Evolutionary conservation across 2,888 invertebrate species (phyloP), one percentile per base, ranked within the genome.

Genomic region (Sepiola atlantica): DNA sequence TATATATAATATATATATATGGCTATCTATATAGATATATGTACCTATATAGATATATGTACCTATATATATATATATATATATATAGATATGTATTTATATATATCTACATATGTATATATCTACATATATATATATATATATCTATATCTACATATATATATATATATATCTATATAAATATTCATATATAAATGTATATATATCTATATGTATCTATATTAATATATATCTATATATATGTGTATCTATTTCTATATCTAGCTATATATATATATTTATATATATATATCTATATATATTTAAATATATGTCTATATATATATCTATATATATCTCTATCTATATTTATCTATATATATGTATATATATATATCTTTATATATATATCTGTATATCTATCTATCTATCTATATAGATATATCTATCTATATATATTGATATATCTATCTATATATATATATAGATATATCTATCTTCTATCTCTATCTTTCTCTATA

Each of bases 31-130:
- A 16, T n/a, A 35, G 32, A 6, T 91, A 21, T 91, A 91, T 91
- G 10, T 91, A 91, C 32, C 0, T 91, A 21, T 91, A 91, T 20
- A 91, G 0, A 91, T 32, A 24, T 35, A 35, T 32, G 32, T 10
- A 91, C 16, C n/a, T 21, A 91, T 91, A 91, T 91, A 91, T 35
- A 91, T 90, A 28, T 91, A n/a, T 91, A n/a, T 91, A n/a, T 91
- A n/a, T 91, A n/a, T 91, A n/a, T 91, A 28, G 14, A 28, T 91
- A 28, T 91, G 35, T 35, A 20, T n/a, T 18, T 91, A 28, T n/a
- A 28, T 91, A 28, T n/a, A 28, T 45, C 14, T 91, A 0, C 6
- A 45, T 91, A 45, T 8, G 45, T 45, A 45, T 45, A 45, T 45
- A 45, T 45, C 2, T 45, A 45, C 8, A 45, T 45, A 8, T 45